These are phyloP conservation scores for Ennomos fuscantarius DNA, from an alignment of 2,888 invertebrate species.

Conservation along the genomic window DNA sequence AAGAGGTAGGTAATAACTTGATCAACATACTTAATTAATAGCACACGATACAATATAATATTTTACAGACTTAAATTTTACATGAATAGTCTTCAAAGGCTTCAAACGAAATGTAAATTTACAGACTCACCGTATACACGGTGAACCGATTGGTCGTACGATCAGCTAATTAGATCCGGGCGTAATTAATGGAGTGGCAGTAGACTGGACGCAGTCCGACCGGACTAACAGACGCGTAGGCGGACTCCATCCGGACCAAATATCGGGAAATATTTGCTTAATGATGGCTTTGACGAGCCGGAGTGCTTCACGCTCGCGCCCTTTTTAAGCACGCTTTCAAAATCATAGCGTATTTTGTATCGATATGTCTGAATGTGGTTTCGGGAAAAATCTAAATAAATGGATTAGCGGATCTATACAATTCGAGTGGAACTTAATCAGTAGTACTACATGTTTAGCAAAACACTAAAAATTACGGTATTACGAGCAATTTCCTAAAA, in stretches of 20 bases:
- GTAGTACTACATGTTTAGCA: no score
- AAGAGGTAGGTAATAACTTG: no score
- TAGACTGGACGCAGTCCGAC: constrained; percentile 35
- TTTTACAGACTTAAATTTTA: no score
- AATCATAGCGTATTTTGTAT: constrained; percentile 44
- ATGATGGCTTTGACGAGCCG: constrained; percentile 55
- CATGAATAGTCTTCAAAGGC: constrained; percentile 26
- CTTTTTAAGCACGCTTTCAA: constrained; percentile 46
- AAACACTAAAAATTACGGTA: constrained; percentile 31
- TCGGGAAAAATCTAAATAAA: constrained; percentile 8
- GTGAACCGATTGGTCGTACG: constrained; percentile 48
- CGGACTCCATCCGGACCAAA: constrained; percentile 35
- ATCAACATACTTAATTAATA: no score
- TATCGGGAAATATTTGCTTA: constrained; percentile 60
- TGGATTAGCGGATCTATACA: not conserved
- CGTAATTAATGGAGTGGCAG: constrained; percentile 59
- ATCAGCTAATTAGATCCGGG: constrained; percentile 56
- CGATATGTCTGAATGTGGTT: constrained; percentile 24
- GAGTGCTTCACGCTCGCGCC: constrained; percentile 40
- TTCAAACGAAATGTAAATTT: constrained; percentile 42
- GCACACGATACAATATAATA: no score
- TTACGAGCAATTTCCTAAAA: constrained; percentile 52
- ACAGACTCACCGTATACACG: constrained; percentile 21
- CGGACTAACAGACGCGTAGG: not conserved
- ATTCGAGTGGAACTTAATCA: not conserved